Evolutionary conservation across 2,888 invertebrate genomes (phyloP).

Genomic region (Euzophera pinguis): DNA sequence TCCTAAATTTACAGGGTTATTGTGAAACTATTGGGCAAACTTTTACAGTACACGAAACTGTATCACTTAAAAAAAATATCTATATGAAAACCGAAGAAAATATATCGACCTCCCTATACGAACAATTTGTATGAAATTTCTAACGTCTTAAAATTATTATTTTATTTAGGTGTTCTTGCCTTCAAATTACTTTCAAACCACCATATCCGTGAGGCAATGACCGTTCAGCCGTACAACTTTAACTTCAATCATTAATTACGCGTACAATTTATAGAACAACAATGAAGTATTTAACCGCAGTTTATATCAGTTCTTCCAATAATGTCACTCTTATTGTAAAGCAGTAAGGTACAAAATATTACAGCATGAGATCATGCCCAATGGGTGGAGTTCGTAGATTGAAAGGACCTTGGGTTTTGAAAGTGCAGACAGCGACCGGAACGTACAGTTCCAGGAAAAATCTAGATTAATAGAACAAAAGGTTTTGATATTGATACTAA

Average conservation of each 20-base stretch:
- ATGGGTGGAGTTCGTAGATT: constrained; percentile 22
- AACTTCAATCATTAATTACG: constrained; percentile 39
- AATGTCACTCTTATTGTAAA: neutral
- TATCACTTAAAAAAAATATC: no score
- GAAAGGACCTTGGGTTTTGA: constrained; percentile 27
- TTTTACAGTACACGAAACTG: no score
- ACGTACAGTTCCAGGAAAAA: constrained; percentile 27
- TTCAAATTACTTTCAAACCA: constrained; percentile 19
- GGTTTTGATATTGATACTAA: neutral
- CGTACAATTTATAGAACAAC: constrained; percentile 36
- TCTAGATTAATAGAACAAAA: constrained; percentile 21
- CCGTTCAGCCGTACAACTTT: constrained; percentile 26
- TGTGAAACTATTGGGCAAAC: no score
- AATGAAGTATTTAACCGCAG: constrained; percentile 18
- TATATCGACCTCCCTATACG: no score
- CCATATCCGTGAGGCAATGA: constrained; percentile 41
- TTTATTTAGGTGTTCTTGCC: constrained; percentile 7
- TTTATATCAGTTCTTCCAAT: neutral
- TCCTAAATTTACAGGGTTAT: no score
- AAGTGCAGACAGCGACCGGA: constrained; percentile 25
- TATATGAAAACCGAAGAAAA: no score
- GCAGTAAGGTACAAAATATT: neutral
- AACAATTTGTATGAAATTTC: no score
- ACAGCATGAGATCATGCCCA: neutral
- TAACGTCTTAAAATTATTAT: neutral